Conservation (phyloP, 2,113 vertebrate species). For the Chaetura pelagica region DNA sequence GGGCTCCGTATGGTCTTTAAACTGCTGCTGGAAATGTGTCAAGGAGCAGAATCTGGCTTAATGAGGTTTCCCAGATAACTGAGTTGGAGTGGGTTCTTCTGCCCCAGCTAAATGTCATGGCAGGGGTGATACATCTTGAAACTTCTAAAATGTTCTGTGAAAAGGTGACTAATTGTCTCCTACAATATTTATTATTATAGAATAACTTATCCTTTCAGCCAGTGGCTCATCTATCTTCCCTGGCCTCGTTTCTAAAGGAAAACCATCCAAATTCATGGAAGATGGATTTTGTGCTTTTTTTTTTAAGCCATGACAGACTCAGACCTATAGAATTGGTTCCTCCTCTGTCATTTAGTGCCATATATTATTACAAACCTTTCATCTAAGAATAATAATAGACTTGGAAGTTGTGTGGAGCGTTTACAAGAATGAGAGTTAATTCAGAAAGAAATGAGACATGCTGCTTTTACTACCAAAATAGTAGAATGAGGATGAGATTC, state of each 20-base stretch:
- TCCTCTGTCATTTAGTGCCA: neutral
- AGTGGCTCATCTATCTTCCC: neutral
- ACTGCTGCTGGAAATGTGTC: neutral
- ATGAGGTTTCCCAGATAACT: constrained; percentile 14
- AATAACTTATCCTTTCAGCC: constrained; percentile 12
- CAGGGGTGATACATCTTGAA: neutral
- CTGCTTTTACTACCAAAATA: neutral
- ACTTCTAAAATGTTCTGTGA: neutral
- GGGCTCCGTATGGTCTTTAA: neutral
- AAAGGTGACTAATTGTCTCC: neutral
- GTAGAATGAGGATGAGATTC: neutral
- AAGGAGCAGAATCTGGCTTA: neutral
- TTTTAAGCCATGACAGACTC: neutral
- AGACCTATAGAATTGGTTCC: neutral
- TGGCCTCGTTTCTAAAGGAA: neutral
- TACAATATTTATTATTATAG: constrained; percentile 8
- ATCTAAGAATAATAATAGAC: neutral
- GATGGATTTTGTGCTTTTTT: neutral
- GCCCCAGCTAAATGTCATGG: neutral
- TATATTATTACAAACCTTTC: neutral
- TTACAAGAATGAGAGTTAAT: neutral
- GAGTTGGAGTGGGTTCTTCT: neutral
- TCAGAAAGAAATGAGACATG: neutral
- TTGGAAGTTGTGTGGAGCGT: neutral
- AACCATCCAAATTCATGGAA: neutral